These are phyloP conservation scores for Tapera naevia DNA, from an alignment of 2,797 vertebrate genomes.

Conservation along the genomic window DNA sequence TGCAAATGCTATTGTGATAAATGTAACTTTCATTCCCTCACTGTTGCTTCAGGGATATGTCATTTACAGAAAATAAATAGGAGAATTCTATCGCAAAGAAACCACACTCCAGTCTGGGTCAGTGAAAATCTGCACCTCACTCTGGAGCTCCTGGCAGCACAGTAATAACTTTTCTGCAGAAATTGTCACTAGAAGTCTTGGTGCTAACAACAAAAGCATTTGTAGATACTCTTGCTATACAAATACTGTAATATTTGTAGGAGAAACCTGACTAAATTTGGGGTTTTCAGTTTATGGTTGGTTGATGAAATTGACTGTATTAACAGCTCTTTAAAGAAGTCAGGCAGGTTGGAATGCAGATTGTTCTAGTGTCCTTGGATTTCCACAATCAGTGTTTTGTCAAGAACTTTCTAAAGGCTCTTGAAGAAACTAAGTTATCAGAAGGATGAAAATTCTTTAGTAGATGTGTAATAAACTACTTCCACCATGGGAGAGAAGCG, in stretches of 20 bases:
- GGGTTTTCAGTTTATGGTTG: neutral
- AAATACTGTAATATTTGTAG: conserved; percentile 1
- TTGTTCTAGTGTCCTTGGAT: neutral
- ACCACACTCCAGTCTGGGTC: neutral
- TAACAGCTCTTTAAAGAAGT: conserved; percentile 9
- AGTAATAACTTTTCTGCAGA: conserved; percentile 34
- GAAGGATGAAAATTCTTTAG: conserved; percentile 13
- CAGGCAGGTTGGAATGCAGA: neutral
- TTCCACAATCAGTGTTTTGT: conserved; percentile 38
- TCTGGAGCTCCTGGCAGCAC: neutral
- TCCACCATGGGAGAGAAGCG: neutral
- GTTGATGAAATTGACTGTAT: neutral
- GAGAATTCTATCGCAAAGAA: conserved; percentile 20
- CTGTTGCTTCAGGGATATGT: conserved; percentile 54
- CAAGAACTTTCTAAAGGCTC: conserved; percentile 35
- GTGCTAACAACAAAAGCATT: neutral
- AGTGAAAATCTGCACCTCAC: neutral
- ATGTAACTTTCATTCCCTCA: conserved; percentile 30
- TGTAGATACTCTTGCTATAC: neutral
- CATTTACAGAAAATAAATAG: conserved; percentile 61
- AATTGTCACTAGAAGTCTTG: conserved; percentile 5
- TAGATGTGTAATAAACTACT: conserved; percentile 5
- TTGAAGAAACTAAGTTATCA: conserved; percentile 27
- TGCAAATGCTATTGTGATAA: conserved; percentile 42
- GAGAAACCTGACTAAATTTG: neutral